Percentiles rank a stretch among this genome's conserved stretches.
phyloP scores from a whole-genome alignment of 2,888 invertebrate genomes.

The Sesamia inferens region DNA sequence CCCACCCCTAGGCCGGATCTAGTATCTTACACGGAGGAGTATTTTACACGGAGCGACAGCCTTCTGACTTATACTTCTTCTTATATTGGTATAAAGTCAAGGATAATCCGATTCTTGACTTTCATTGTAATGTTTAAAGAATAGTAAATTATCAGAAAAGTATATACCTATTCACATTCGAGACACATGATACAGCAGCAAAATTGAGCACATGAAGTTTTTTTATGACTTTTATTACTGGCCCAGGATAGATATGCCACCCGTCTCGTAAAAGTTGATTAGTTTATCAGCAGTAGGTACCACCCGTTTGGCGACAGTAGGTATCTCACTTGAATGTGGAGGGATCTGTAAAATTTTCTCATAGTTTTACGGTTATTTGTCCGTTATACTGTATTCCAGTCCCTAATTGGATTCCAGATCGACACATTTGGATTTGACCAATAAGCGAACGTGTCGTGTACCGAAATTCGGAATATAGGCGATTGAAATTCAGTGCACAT shows the following conservation, averaged over 20 bases:
- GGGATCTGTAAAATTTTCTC: conserved; percentile 1
- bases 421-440: conserved; percentile 33
- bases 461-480: conserved; percentile 21
- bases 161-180: not conserved
- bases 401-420: conserved; percentile 36
- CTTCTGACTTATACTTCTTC: too few relatives aligned
- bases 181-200: not conserved
- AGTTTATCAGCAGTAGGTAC: not conserved
- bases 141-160: not conserved
- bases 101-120: too few relatives aligned
- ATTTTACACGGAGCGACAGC: too few relatives aligned
- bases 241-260: not conserved
- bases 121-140: too few relatives aligned
- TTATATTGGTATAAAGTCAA: too few relatives aligned
- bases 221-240: not conserved
- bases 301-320: not conserved
- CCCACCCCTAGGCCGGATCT: too few relatives aligned
- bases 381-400: conserved; percentile 24
- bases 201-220: not conserved
- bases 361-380: conserved; percentile 26
- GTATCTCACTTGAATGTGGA: not conserved
- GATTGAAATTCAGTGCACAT: conserved; percentile 52
- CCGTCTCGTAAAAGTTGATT: conserved; percentile 7
- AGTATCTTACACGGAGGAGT: too few relatives aligned
- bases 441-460: conserved; percentile 26